phyloP scores from a whole-genome alignment of 1,140 invertebrate species.

The Eufriesea mexicana region DNA sequence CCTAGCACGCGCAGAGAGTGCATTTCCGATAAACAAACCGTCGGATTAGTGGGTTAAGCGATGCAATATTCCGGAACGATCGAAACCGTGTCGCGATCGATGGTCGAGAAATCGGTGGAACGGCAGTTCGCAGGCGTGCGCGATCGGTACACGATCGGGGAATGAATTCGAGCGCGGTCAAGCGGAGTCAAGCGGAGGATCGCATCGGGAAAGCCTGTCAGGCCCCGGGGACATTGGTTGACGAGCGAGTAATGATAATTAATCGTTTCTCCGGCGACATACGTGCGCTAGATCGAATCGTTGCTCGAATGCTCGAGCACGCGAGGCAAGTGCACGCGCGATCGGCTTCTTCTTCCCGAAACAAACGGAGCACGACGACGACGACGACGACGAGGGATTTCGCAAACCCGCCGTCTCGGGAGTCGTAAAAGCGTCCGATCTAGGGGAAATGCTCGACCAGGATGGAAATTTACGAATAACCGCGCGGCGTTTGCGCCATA shows the following conservation, averaged over 20 bases:
- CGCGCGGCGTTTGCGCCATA: conserved; percentile 16
- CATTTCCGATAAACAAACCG: no score
- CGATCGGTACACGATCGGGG: neutral
- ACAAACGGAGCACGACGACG: neutral
- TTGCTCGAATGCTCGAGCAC: conserved; percentile 5
- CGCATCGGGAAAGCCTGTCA: conserved; percentile 34
- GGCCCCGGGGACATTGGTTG: conserved; percentile 15
- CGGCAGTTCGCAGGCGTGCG: neutral
- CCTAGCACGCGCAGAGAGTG: no score
- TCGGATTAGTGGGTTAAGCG: neutral
- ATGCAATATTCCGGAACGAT: neutral
- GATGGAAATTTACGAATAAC: conserved; percentile 31
- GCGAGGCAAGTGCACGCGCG: neutral
- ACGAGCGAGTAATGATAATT: conserved; percentile 49
- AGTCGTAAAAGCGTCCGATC: conserved; percentile 1
- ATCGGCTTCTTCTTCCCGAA: neutral
- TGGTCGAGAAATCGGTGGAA: neutral
- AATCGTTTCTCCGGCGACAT: neutral
- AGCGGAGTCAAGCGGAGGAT: neutral
- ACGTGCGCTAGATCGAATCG: conserved; percentile 34
- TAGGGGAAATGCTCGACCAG: neutral
- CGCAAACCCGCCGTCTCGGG: neutral
- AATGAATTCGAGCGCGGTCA: conserved; percentile 7
- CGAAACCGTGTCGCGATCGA: neutral
- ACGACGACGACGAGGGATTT: no score